Conservation (phyloP, 2,797 vertebrate genomes). For the Tinamus major region DNA sequence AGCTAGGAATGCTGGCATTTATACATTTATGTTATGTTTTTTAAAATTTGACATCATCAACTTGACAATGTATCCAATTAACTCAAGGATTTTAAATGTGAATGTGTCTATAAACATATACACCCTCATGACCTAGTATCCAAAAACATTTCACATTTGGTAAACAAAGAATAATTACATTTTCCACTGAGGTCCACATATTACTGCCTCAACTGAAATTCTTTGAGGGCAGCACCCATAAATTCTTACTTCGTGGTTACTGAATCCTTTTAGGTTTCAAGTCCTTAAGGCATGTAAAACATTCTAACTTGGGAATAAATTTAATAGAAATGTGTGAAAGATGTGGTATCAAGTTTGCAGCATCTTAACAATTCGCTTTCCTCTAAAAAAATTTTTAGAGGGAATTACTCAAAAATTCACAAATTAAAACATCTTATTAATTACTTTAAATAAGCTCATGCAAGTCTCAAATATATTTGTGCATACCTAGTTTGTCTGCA, state of each 20-base stretch:
- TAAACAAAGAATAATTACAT: neutral
- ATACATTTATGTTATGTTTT: neutral
- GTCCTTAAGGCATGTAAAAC: neutral
- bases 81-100: neutral
- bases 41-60: neutral
- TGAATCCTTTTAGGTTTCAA: neutral
- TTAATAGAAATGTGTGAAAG: neutral
- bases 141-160: neutral
- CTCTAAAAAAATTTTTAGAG: neutral
- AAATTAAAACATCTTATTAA: neutral
- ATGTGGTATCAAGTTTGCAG: neutral
- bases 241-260: neutral
- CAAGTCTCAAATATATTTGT: neutral
- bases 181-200: neutral
- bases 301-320: neutral
- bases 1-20: neutral
- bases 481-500: neutral
- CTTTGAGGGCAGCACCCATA: neutral
- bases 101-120: neutral
- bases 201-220: rapidly evolving
- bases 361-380: neutral
- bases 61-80: rapidly evolving
- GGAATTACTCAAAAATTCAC: neutral
- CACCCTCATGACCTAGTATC: neutral
- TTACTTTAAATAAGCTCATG: neutral